Conservation (phyloP, 2,888 invertebrate genomes). For the Chloroclystis v-ata region DNA sequence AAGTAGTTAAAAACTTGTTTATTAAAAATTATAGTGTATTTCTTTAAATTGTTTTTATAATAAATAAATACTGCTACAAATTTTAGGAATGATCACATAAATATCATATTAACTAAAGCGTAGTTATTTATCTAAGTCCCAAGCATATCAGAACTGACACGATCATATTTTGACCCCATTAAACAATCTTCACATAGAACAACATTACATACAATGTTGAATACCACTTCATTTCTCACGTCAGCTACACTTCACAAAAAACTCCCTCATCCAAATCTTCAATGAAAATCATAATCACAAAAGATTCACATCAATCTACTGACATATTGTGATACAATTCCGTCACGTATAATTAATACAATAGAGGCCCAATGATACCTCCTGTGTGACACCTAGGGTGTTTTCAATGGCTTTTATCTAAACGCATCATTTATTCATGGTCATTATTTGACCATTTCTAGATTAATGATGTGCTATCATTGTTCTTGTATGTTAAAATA, state of each 20-base stretch:
- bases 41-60: too few species aligned
- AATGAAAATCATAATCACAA: constrained; percentile 31
- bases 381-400: constrained; percentile 43
- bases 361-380: constrained; percentile 50
- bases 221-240: constrained; percentile 25
- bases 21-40: too few species aligned
- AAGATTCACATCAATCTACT: constrained; percentile 48
- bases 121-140: background rate
- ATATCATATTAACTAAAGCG: too few species aligned
- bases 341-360: constrained; percentile 68
- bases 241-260: constrained; percentile 22
- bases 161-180: constrained; percentile 5
- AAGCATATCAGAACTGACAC: background rate
- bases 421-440: constrained; percentile 74
- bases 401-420: constrained; percentile 42
- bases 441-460: constrained; percentile 77
- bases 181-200: background rate
- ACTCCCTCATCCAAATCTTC: constrained; percentile 23
- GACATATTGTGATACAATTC: constrained; percentile 68
- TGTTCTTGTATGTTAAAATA: constrained; percentile 63
- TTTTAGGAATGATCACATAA: too few species aligned
- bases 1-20: too few species aligned
- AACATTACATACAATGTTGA: background rate
- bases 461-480: constrained; percentile 72
- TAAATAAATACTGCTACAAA: too few species aligned